Evolutionary conservation across 2,888 invertebrate species (phyloP).

Genomic region (Hypselothyrea guttata): DNA sequence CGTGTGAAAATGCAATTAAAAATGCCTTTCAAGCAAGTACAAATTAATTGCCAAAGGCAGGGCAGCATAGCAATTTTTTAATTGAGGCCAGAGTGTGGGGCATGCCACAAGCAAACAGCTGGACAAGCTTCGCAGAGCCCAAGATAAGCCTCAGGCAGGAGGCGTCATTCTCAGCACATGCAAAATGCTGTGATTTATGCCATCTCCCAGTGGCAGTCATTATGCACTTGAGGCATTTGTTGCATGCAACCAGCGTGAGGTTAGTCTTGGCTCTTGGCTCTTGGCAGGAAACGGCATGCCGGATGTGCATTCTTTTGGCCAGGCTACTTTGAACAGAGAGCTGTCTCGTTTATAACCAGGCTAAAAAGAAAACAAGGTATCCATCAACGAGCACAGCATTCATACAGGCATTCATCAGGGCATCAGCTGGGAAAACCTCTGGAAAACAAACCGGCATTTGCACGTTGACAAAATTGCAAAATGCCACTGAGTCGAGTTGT

Average conservation of each 20-base stretch:
- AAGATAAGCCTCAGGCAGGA: slow-evolving; percentile 49
- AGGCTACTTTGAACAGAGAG: slow-evolving; percentile 26
- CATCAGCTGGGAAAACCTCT: slow-evolving; percentile 11
- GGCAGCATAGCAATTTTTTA: slow-evolving; percentile 61
- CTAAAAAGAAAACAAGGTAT: slow-evolving; percentile 28
- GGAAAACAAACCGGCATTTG: slow-evolving; percentile 17
- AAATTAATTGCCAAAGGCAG: slow-evolving; percentile 70
- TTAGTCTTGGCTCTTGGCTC: slow-evolving; percentile 4
- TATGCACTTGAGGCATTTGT: slow-evolving; percentile 74
- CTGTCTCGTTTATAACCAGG: slow-evolving; percentile 50
- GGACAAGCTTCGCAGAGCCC: slow-evolving; percentile 10
- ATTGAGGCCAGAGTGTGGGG: slow-evolving; percentile 50
- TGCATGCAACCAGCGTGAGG: slow-evolving; percentile 51
- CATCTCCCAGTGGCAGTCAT: slow-evolving; percentile 47
- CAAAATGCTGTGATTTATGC: slow-evolving; percentile 72
- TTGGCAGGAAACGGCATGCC: slow-evolving; percentile 58
- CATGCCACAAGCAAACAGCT: no score
- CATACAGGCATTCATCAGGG: slow-evolving; percentile 52
- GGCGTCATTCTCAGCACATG: slow-evolving; percentile 36
- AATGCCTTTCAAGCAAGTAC: slow-evolving; percentile 58
- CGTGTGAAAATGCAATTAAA: slow-evolving; percentile 74
- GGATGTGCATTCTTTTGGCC: slow-evolving; percentile 62
- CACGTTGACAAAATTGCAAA: slow-evolving; percentile 61
- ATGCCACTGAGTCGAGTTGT: slow-evolving; percentile 31
- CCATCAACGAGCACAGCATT: slow-evolving; percentile 9